Evolutionary conservation across 2,888 invertebrate species (phyloP).

Genomic region (Macrophya alboannulata): DNA sequence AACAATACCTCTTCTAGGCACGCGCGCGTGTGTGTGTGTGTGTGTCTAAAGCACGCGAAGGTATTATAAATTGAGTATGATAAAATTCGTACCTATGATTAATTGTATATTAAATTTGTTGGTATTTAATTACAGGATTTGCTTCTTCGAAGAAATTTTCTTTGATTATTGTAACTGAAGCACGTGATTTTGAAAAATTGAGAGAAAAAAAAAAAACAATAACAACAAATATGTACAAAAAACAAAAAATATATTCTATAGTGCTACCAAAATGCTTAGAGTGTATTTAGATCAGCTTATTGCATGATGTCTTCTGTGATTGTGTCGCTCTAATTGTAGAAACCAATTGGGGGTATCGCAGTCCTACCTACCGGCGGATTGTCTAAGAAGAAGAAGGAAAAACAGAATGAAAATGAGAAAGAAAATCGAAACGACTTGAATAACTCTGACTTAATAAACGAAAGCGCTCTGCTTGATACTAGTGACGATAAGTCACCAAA

Average conservation of each 20-base stretch:
- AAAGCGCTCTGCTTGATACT: constrained; percentile 72
- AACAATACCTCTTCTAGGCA: constrained; percentile 23
- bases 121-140: constrained; percentile 59
- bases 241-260: background rate
- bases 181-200: constrained; percentile 44
- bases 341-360: constrained; percentile 92
- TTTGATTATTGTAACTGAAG: constrained; percentile 39
- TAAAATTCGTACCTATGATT: background rate
- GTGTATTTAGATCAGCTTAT: constrained; percentile 64
- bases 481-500: constrained; percentile 71
- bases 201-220: background rate
- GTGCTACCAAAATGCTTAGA: constrained; percentile 35
- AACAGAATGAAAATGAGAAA: constrained; percentile 83
- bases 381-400: constrained; percentile 82
- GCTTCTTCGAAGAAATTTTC: constrained; percentile 46
- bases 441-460: constrained; percentile 76
- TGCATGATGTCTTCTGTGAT: constrained; percentile 76
- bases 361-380: constrained; percentile 88
- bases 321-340: constrained; percentile 83
- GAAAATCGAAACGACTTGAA: constrained; percentile 81
- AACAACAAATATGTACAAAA: constrained; percentile 22
- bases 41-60: background rate
- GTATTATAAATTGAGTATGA: background rate
- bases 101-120: constrained; percentile 51
- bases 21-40: constrained; percentile 13